These are phyloP conservation scores for Phyllotreta cruciferae DNA, from an alignment of 2,888 invertebrate genomes.

Conservation along the genomic window DNA sequence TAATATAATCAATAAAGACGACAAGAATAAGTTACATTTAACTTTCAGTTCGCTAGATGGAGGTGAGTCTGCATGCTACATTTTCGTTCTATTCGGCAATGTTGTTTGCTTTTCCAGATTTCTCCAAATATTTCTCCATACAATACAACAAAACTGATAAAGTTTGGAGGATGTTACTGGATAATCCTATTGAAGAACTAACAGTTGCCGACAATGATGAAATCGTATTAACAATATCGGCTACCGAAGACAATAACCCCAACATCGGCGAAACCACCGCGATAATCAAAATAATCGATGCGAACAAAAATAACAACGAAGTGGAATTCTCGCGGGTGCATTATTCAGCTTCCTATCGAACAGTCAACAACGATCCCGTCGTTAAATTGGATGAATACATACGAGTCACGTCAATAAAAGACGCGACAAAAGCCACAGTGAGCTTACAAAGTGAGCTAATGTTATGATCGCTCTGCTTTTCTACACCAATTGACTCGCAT, in stretches of 20 bases:
- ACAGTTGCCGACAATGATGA: slow-evolving; percentile 29
- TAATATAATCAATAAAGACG: slow-evolving; percentile 20
- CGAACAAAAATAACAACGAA: not conserved
- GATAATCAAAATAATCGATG: slow-evolving; percentile 34
- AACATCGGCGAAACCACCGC: slow-evolving; percentile 29
- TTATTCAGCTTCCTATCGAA: slow-evolving; percentile 26
- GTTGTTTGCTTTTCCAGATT: slow-evolving; percentile 15
- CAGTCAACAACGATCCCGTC: not conserved
- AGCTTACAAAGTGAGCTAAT: slow-evolving; percentile 19
- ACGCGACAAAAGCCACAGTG: slow-evolving; percentile 3
- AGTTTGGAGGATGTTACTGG: slow-evolving; percentile 12
- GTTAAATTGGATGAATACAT: slow-evolving; percentile 21
- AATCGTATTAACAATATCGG: slow-evolving; percentile 37
- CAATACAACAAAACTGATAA: not conserved
- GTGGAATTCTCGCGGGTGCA: slow-evolving; percentile 15
- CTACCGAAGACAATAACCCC: slow-evolving; percentile 27
- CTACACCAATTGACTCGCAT: too few relatives aligned
- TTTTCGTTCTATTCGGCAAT: not conserved
- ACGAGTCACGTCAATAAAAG: slow-evolving; percentile 5
- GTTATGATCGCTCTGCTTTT: too few relatives aligned
- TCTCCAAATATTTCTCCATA: slow-evolving; percentile 9
- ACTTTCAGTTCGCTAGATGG: not conserved
- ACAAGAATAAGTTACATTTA: not conserved
- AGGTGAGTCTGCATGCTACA: slow-evolving; percentile 16
- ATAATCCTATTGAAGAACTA: slow-evolving; percentile 22